phyloP scores from a whole-genome alignment of 2,797 vertebrate genomes.

The Anas bernieri region DNA sequence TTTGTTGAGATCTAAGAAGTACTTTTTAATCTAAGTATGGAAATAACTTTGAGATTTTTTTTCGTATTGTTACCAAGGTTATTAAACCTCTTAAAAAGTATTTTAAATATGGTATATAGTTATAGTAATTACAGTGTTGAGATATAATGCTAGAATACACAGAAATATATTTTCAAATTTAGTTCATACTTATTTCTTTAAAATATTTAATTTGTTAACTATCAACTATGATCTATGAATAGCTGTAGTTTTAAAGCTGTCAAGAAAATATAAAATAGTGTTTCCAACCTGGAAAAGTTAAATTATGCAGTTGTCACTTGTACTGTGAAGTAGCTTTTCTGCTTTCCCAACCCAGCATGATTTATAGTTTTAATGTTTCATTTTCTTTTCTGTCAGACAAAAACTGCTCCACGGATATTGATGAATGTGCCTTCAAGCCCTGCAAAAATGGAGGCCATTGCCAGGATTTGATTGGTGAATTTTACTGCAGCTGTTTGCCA shows the following conservation, averaged over 20 bases:
- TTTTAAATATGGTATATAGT: background rate
- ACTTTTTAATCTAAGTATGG: background rate
- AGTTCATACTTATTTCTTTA: background rate
- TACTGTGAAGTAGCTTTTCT: slow-evolving; percentile 63
- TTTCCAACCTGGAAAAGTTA: slow-evolving; percentile 49
- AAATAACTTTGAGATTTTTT: background rate
- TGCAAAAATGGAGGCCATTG: slow-evolving; percentile 83
- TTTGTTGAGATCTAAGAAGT: background rate
- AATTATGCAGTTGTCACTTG: slow-evolving; percentile 67
- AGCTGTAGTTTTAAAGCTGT: slow-evolving; percentile 45
- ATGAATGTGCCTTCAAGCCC: slow-evolving; percentile 74
- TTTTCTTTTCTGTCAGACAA: slow-evolving; percentile 81
- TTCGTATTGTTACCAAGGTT: background rate
- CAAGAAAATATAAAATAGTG: slow-evolving; percentile 42
- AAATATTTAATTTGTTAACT: slow-evolving; percentile 53
- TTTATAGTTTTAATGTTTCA: slow-evolving; percentile 73
- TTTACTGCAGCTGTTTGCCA: slow-evolving; percentile 76
- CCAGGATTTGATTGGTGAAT: slow-evolving; percentile 64
- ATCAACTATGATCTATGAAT: slow-evolving; percentile 8
- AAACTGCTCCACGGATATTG: slow-evolving; percentile 80
- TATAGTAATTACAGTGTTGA: background rate
- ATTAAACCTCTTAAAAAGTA: background rate
- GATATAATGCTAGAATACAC: background rate
- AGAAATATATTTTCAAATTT: background rate
- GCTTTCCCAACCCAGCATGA: slow-evolving; percentile 58